phyloP scores from a whole-genome alignment of 2,797 vertebrate species.

The Iguana delicatissima region DNA sequence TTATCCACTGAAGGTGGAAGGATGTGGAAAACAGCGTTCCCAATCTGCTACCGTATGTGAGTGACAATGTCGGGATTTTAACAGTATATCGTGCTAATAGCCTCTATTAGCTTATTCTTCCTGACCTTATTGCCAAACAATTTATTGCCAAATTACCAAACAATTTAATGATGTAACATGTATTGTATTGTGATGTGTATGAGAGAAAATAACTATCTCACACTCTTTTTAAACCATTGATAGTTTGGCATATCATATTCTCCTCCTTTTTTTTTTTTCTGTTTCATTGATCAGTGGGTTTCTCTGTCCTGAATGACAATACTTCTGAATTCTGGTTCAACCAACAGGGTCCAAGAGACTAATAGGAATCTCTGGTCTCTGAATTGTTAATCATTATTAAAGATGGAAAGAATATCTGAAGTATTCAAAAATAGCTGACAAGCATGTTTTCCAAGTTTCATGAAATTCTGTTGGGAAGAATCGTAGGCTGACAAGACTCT shows the following conservation, averaged over 20 bases:
- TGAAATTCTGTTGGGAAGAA: too few species aligned
- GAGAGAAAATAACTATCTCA: not conserved
- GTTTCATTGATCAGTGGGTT: not conserved
- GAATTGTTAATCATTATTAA: not conserved
- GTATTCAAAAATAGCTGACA: too few species aligned
- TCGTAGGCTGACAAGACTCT: not conserved
- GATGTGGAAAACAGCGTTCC: too few species aligned
- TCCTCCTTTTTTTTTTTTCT: not conserved
- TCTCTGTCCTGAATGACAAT: not conserved
- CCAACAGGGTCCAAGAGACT: not conserved
- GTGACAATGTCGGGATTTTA: too few species aligned
- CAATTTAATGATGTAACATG: not conserved
- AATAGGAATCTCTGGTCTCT: too few species aligned
- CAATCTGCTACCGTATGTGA: too few species aligned
- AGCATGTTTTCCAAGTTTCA: too few species aligned
- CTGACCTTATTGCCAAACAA: not conserved
- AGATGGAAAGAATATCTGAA: too few species aligned
- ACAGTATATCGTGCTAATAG: too few species aligned
- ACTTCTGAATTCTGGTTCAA: too few species aligned
- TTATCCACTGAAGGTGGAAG: too few species aligned
- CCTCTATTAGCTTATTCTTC: too few species aligned
- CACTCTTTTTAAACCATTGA: not conserved
- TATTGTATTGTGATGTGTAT: not conserved
- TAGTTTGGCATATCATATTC: not conserved
- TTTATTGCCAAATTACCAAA: not conserved